phyloP scores from a whole-genome alignment of 2,888 invertebrate genomes.

The Drosophila cognata region DNA sequence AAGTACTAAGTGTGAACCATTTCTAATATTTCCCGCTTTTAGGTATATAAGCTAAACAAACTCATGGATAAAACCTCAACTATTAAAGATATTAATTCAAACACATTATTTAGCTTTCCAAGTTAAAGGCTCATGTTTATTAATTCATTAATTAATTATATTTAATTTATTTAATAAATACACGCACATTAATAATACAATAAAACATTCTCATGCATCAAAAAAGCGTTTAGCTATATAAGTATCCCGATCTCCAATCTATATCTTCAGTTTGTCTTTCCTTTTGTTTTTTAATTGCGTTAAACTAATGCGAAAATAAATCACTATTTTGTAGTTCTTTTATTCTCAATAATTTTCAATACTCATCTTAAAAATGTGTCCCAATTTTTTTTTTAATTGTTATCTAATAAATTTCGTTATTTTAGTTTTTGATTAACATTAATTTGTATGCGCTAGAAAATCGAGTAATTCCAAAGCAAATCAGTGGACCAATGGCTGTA shows the following conservation, averaged over 20 bases:
- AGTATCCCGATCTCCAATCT: constrained; percentile 9
- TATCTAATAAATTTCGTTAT: constrained; percentile 44
- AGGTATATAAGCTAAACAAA: not conserved
- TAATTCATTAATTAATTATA: constrained; percentile 63
- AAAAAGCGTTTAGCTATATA: constrained; percentile 56
- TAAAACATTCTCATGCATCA: constrained; percentile 68
- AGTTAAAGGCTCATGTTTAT: constrained; percentile 79
- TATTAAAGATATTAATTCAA: not conserved
- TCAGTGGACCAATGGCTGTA: constrained; percentile 60
- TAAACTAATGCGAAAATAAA: constrained; percentile 61
- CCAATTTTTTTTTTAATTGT: constrained; percentile 28
- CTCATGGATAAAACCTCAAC: not conserved
- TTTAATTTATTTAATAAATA: constrained; percentile 73
- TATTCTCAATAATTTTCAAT: constrained; percentile 15
- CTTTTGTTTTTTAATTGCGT: not conserved
- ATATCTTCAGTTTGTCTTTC: constrained; percentile 1
- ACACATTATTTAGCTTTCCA: constrained; percentile 55
- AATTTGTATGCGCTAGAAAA: constrained; percentile 51
- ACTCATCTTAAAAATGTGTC: constrained; percentile 35
- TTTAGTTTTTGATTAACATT: constrained; percentile 27
- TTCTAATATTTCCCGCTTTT: not conserved
- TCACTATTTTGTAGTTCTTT: constrained; percentile 51
- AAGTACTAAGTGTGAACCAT: not conserved
- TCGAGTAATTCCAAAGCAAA: constrained; percentile 71
- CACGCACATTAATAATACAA: constrained; percentile 74